These are phyloP conservation scores for Marmota flaviventris DNA, from an alignment of 2,113 vertebrate species.

Conservation along the genomic window DNA sequence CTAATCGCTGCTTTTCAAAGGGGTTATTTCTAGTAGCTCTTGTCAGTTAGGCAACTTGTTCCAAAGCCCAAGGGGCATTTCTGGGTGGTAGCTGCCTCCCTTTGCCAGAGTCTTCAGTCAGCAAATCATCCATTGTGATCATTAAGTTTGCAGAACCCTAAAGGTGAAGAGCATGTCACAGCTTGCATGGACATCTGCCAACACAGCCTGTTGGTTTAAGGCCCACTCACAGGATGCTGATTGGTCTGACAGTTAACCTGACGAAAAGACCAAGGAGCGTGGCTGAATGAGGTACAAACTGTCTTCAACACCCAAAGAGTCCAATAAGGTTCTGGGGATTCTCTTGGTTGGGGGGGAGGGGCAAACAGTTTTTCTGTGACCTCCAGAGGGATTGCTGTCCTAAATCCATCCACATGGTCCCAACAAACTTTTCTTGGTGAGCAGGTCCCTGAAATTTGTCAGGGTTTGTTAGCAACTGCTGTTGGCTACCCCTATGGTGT, in stretches of 20 bases:
- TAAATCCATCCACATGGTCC: background rate
- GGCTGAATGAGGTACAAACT: background rate
- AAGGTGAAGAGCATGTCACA: background rate
- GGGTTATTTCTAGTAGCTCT: conserved; percentile 24
- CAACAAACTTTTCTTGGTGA: conserved; percentile 19
- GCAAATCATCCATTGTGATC: conserved; percentile 3
- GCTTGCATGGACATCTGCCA: conserved; percentile 15
- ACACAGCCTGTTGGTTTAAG: background rate
- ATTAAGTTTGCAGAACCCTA: conserved; percentile 5
- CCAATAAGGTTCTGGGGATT: background rate
- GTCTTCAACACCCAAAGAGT: background rate
- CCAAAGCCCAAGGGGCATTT: conserved; percentile 34
- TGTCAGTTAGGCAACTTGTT: background rate
- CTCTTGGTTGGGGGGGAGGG: background rate
- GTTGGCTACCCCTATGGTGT: background rate
- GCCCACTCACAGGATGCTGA: background rate
- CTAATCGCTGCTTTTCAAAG: conserved; percentile 48
- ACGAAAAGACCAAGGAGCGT: background rate
- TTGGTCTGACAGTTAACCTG: background rate
- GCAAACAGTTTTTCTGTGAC: conserved; percentile 23
- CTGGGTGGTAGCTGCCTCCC: background rate
- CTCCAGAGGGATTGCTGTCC: background rate
- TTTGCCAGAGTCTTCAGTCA: conserved; percentile 55
- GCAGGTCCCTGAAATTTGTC: background rate
- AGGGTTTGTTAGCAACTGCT: conserved; percentile 3